Conservation (phyloP, 2,797 vertebrate genomes). For the Gastrophryne carolinensis region DNA sequence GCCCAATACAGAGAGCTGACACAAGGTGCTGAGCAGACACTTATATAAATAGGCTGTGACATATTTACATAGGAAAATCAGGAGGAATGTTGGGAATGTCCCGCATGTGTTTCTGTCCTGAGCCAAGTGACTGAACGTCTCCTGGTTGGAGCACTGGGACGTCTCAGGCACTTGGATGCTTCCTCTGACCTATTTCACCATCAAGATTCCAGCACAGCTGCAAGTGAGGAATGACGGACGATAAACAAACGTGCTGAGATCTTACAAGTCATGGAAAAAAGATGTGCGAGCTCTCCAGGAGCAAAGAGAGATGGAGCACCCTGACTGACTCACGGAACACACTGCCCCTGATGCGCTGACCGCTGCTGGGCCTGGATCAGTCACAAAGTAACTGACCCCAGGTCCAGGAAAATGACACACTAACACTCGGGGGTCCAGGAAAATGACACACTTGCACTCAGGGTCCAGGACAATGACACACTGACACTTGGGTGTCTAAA, state of each 20-base stretch:
- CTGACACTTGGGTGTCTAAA: no score
- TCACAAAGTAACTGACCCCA: no score
- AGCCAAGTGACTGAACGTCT: not conserved
- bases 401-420: no score
- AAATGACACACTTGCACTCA: no score
- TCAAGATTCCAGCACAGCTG: slow-evolving; percentile 32
- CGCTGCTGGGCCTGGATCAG: not conserved
- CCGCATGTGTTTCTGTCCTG: not conserved
- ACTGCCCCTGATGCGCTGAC: not conserved
- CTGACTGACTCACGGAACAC: not conserved
- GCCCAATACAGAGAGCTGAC: no score
- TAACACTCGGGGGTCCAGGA: no score
- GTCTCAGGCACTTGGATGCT: not conserved
- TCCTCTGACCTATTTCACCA: not conserved
- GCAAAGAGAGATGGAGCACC: not conserved
- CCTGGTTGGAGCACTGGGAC: not conserved
- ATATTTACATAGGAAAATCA: not conserved
- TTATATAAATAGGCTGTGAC: not conserved
- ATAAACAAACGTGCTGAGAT: not conserved
- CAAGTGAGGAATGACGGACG: not conserved
- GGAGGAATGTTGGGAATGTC: not conserved
- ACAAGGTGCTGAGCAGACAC: no score
- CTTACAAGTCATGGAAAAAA: slow-evolving; percentile 8
- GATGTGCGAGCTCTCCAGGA: not conserved
- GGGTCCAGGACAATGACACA: no score